Evolutionary conservation across 2,113 vertebrate genomes (phyloP), one percentile per base, ranked within the genome.

Genomic region (Serinus canaria): DNA sequence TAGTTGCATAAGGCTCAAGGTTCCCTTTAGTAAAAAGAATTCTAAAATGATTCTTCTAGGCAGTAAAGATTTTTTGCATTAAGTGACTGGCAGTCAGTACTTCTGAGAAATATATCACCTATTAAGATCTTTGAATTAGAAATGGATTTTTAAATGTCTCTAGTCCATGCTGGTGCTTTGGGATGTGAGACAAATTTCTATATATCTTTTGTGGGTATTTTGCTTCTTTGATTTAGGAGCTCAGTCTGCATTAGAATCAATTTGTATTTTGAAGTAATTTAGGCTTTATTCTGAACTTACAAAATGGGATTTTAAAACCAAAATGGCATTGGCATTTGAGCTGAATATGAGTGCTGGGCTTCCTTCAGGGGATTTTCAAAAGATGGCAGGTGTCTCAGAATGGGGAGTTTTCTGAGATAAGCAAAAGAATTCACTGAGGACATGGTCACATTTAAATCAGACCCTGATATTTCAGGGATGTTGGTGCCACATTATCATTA

Each of bases 131-230:
- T 58, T 73, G 72, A 92, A 92, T 89, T 87, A 86, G 52, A 77
- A 96, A 77, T 55, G 33, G 63, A 80, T 90, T 96, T 95, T 85
- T 83, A 86, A 80, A 82, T 73, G 63, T 80, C 44, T 86, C 27
- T 68, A 47, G 66, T 84, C 60, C 33, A 19, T 27, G 23, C 24
- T 80, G n/a, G 37, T 8, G 14, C 23, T 39, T 50, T 80, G 62
- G 31, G 59, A 77, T 80, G 39, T 53, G n/a, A 80, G 9, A 82
- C 67, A 83, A 76, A 27, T 74, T 89, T 89, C 39, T 63, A 28
- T 53, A 15, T 63, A 39, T 14, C 50, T 79, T 91, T 80, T 69
- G 19, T 58, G 31, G 28, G 30, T 50, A 39, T 68, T 92, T 59
- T 82, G 4, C 35, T 90, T 20, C 63, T 90, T 86, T 79, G n/a